These are phyloP conservation scores for Pecten maximus DNA, from an alignment of 2,888 invertebrate species.

Conservation along the genomic window DNA sequence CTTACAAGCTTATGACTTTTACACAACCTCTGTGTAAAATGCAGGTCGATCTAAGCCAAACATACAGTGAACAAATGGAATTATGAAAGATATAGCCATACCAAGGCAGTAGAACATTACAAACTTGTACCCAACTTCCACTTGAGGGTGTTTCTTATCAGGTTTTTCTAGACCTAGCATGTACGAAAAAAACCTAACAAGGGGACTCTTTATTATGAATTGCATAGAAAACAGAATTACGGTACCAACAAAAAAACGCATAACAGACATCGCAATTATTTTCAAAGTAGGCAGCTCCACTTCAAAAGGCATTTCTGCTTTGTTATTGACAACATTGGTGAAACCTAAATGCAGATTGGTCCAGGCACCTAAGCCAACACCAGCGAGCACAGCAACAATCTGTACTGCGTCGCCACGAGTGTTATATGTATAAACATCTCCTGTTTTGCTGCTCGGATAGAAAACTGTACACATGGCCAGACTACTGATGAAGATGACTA, in stretches of 20 bases:
- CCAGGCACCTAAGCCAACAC: conserved; percentile 68
- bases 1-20: too few species aligned
- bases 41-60: conserved; percentile 69
- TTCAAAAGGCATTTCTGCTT: conserved; percentile 50
- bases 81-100: conserved; percentile 62
- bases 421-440: conserved; percentile 49
- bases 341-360: conserved; percentile 70
- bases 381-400: conserved; percentile 67
- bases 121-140: conserved; percentile 70
- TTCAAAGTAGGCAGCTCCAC: conserved; percentile 64
- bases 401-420: conserved; percentile 71
- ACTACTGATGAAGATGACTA: conserved; percentile 65
- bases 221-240: conserved; percentile 61
- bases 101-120: conserved; percentile 70
- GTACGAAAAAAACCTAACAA: conserved; percentile 67
- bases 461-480: conserved; percentile 70
- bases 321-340: conserved; percentile 55
- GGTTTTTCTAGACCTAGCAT: conserved; percentile 67
- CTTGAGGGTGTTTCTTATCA: conserved; percentile 69
- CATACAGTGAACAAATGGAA: conserved; percentile 66
- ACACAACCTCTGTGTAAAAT: conserved; percentile 69
- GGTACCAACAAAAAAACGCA: conserved; percentile 69
- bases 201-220: conserved; percentile 59
- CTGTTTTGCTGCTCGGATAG: conserved; percentile 70
- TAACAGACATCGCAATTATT: conserved; percentile 62